Evolutionary conservation across 2,888 invertebrate genomes (phyloP).

Genomic region (Dynastes hyllus): DNA sequence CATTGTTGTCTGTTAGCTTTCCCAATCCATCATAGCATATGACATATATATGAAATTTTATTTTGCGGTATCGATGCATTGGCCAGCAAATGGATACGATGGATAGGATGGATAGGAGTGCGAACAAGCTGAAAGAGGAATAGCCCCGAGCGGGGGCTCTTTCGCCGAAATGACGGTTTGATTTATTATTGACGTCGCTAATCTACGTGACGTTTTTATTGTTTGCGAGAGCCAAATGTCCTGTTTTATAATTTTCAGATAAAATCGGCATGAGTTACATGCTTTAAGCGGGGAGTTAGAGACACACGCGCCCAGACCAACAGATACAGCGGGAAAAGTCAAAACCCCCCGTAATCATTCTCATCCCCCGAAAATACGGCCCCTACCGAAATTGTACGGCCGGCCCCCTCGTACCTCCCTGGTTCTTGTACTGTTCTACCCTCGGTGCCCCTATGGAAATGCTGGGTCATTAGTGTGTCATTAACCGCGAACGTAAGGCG

Average conservation of each 20-base stretch:
- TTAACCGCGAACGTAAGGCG: slow-evolving; percentile 73
- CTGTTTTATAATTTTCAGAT: slow-evolving; percentile 71
- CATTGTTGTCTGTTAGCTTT: slow-evolving; percentile 66
- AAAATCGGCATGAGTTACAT: slow-evolving; percentile 70
- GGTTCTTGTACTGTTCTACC: slow-evolving; percentile 27
- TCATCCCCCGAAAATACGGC: slow-evolving; percentile 58
- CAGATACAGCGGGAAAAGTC: slow-evolving; percentile 8
- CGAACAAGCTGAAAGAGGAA: slow-evolving; percentile 55
- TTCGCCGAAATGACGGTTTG: slow-evolving; percentile 70
- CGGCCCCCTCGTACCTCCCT: slow-evolving; percentile 12
- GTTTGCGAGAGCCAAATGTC: slow-evolving; percentile 69
- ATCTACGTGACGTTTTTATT: slow-evolving; percentile 72
- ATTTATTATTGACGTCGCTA: slow-evolving; percentile 72
- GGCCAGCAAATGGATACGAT: slow-evolving; percentile 57
- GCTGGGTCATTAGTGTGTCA: slow-evolving; percentile 72
- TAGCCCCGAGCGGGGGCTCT: slow-evolving; percentile 59
- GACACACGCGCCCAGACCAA: slow-evolving; percentile 17
- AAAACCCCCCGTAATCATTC: slow-evolving; percentile 42
- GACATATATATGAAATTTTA: slow-evolving; percentile 70
- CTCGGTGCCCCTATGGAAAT: slow-evolving; percentile 68
- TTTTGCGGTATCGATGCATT: slow-evolving; percentile 70
- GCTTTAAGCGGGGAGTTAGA: slow-evolving; percentile 56
- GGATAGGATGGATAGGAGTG: slow-evolving; percentile 52
- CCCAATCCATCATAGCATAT: slow-evolving; percentile 69
- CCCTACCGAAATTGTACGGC: slow-evolving; percentile 48